phyloP scores from a whole-genome alignment of 2,888 invertebrate species.

The Macropis europaea region DNA sequence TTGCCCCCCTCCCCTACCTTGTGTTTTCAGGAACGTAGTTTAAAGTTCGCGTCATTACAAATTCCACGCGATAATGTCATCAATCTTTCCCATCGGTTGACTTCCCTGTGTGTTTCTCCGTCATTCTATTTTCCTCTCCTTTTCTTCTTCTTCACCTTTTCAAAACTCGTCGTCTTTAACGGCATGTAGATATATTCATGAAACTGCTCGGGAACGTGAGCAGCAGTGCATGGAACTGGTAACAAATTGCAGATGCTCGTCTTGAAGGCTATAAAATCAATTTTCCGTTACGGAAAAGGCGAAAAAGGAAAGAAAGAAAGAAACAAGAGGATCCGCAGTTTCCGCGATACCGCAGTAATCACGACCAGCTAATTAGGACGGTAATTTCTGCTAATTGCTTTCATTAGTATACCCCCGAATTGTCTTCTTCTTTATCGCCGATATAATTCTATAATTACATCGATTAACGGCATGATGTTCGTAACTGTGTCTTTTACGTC shows the following conservation, averaged over 20 bases:
- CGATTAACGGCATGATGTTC: conserved; percentile 38
- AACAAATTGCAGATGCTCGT: conserved; percentile 43
- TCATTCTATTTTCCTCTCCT: not conserved
- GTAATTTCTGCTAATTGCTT: conserved; percentile 55
- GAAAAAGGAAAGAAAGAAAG: not conserved
- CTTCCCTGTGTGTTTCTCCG: conserved; percentile 8
- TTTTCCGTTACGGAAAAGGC: conserved; percentile 17
- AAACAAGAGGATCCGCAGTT: conserved; percentile 18
- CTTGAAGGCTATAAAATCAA: conserved; percentile 46
- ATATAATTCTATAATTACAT: conserved; percentile 49
- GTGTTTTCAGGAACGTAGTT: conserved; percentile 17
- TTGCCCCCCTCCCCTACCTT: not conserved
- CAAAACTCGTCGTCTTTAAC: conserved; percentile 5
- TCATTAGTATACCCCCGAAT: conserved; percentile 37
- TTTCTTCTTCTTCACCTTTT: not conserved
- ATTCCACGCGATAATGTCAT: conserved; percentile 59
- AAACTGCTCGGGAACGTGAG: conserved; percentile 29
- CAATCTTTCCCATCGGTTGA: conserved; percentile 46
- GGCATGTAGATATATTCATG: conserved; percentile 50
- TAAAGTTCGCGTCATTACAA: conserved; percentile 36
- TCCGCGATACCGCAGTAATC: conserved; percentile 39
- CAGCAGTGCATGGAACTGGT: conserved; percentile 31
- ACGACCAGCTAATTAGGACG: conserved; percentile 50
- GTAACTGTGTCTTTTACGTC: conserved; percentile 7
- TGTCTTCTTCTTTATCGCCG: conserved; percentile 39